A percentile compares a stretch with the other conserved stretches of the same genome.
phyloP scores from a whole-genome alignment of 2,888 invertebrate genomes.

The Dynastes hyllus region DNA sequence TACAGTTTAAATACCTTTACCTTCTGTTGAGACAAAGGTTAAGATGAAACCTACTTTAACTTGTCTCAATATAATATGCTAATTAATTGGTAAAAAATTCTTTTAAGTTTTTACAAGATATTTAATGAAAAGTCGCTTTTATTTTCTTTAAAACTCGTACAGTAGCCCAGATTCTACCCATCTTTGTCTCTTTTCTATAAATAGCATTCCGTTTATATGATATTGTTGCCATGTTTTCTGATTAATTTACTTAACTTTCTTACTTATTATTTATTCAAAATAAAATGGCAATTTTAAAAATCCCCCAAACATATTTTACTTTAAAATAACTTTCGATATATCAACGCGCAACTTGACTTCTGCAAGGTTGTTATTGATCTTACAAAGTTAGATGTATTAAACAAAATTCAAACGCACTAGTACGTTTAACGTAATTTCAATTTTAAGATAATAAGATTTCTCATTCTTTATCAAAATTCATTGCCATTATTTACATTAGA shows the following conservation, averaged over 20 bases:
- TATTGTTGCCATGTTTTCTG: not conserved
- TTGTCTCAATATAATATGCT: too few relatives aligned
- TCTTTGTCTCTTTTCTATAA: constrained; percentile 32
- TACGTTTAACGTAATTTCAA: constrained; percentile 18
- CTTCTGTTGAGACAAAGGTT: not conserved
- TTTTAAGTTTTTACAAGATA: not conserved
- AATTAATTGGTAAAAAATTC: not conserved
- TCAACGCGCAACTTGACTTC: constrained; percentile 58
- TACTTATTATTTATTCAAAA: not conserved
- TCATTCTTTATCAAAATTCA: not conserved
- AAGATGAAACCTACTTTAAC: not conserved
- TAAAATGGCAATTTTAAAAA: not conserved
- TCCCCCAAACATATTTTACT: constrained; percentile 16
- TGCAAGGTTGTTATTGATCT: constrained; percentile 61
- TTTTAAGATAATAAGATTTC: not conserved
- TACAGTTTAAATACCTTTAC: not conserved
- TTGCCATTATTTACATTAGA: not conserved
- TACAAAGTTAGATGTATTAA: constrained; percentile 57
- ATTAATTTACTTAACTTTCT: not conserved
- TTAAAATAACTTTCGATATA: constrained; percentile 33
- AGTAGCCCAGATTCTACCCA: not conserved
- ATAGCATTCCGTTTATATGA: constrained; percentile 16
- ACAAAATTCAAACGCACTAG: constrained; percentile 51
- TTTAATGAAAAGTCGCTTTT: constrained; percentile 5
- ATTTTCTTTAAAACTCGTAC: too few relatives aligned